Base-by-base conservation (phyloP, 2,113 vertebrate species). In the Syngnathus typhle region DNA sequence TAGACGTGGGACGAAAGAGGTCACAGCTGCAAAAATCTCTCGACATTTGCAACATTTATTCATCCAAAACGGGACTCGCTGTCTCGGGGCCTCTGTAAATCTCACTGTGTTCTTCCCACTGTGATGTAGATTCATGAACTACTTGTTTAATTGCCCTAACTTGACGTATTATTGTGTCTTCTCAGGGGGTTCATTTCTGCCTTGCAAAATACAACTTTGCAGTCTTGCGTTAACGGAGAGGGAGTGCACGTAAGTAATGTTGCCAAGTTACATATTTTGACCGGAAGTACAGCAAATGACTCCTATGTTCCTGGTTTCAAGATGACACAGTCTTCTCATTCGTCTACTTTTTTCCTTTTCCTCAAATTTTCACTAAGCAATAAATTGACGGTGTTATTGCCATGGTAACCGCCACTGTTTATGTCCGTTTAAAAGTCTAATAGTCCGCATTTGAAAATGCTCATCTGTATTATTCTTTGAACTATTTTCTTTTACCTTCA, bases 1-100 rank as follows among this genome's bases (percentile, higher is more conserved):
- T 38, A 64, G 54, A 68, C 11, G 72, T 65, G 54, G 64, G 55
- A 65, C 38, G 15, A 73, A 59, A 55, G 74, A 61, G 78, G 75
- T 77, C 75, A 82, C 77, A 88, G 81, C 79, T 87, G 82, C 71
- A 61, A 39, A 36, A 10, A 64, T 39, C 75, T 76, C 71, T 58
- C 13, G 6, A 62, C 73, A 74, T 73, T 71, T 76, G 74, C 77
- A 60, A 49, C 37, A 39, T 55, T 16, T 49, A 60, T 67, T 55
- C 56, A 59, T 55, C 71, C 69, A 73, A 23, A 47, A 36, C 16
- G 23, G 5, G 23, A 4, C 52, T 19, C 58, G 41, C 71, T 64
- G 6, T 58, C 54, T 19, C 32, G 32, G 18, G 5, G n/a, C 7
- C 1, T 62, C 11, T 46, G 13, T 16, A 44, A 21, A 56, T 69